Evolutionary conservation across 2,888 invertebrate genomes (phyloP).

Genomic region (Orthonychiurus folsomi): DNA sequence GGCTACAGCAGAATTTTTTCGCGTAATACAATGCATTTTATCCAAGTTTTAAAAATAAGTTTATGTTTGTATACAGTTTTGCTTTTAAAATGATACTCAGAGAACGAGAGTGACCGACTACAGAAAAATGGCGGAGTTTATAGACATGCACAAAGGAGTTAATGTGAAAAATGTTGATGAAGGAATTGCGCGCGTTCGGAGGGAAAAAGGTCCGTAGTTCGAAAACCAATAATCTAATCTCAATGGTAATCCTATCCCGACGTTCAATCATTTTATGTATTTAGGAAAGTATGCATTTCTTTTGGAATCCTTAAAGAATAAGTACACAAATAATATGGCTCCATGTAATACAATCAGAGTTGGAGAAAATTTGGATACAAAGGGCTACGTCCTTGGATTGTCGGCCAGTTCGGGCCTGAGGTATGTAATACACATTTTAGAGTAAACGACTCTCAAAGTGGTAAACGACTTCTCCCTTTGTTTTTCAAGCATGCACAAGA

Average conservation of each 20-base stretch:
- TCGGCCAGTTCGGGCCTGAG: neutral
- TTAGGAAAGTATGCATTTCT: neutral
- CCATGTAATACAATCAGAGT: neutral
- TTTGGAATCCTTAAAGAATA: neutral
- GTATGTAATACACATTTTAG: neutral
- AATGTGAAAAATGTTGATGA: neutral
- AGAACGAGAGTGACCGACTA: neutral
- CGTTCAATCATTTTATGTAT: neutral
- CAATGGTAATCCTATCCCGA: neutral
- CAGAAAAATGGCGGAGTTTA: neutral
- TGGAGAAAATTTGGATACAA: neutral
- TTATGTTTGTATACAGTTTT: neutral
- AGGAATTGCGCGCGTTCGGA: neutral
- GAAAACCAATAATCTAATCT: neutral
- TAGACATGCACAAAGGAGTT: neutral
- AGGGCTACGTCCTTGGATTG: neutral
- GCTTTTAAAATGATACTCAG: no score
- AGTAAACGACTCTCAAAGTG: no score
- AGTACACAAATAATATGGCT: neutral
- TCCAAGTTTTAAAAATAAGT: neutral
- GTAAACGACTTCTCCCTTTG: no score
- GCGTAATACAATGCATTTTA: neutral
- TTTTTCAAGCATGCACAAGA: neutral
- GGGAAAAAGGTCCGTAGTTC: neutral
- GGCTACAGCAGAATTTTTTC: neutral